Evolutionary conservation across 1,140 invertebrate species (phyloP), one percentile per base, ranked within the genome.

Genomic region (Saxidomus purpurata): DNA sequence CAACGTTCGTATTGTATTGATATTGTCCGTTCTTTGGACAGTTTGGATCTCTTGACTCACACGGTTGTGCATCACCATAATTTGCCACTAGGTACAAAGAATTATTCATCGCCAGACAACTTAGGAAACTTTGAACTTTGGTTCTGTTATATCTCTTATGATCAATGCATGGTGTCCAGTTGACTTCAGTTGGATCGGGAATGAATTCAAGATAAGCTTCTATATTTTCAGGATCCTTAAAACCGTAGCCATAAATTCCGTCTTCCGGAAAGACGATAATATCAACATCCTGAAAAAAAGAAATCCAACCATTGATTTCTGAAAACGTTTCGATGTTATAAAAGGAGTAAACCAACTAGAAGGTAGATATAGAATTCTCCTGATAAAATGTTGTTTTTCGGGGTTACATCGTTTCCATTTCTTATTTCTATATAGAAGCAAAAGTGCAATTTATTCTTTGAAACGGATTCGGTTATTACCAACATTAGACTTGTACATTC

Each of bases 181-280:
- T 25, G 61, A 84, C 22, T 1, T 52, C 28, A 8, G 34, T 40
- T 22, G 94, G 93, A 38, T 94, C 93, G 0, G 94, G 94, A 67
- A 95, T 93, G 36, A 87, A 74, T 74, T 95, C 94, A 38, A 94
- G 76, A 85, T 93, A 95, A 0, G 91, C 87, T n/a, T 77, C 19
- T 11, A 94, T 80, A 2, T 63, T 69, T 13, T 63, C 52, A 52
- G 89, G 67, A 15, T 25, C 90, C 11, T 59, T 67, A 55, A 93
- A 90, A 1, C 40, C 47, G 28, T 82, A 67, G 17, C 92, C 93
- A 19, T 96, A 96, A 17, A 97, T 92, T 17, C 97, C 97, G 93
- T 97, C 96, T 95, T 98, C 98, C 0, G 98, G 98, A 93, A 98
- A 98, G 0, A 98, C 97, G 3, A 98, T 96, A 25, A 99, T 98